Base-by-base conservation (phyloP, 2,113 vertebrate genomes). In the Phaetusa simplex region DNA sequence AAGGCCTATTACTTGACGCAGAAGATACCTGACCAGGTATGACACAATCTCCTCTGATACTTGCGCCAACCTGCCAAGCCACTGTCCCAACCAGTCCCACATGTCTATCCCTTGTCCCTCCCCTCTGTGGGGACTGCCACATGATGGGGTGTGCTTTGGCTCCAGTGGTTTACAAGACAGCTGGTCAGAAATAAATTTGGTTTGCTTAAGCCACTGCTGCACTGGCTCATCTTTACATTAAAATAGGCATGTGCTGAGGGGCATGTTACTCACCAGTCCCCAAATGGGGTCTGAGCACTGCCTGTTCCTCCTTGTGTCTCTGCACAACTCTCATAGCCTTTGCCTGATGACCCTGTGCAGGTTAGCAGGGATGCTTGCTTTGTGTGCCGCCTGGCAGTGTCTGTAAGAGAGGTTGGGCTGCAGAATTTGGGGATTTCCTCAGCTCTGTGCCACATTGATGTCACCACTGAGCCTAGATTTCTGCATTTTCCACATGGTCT, bases 1-100 rank as follows among this genome's bases (percentile, higher is more conserved):
- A 98, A 98, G 73, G 98, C 98, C 11, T 99, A 99, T 97, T 99
- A 99, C 89, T 93, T 99, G 86, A 98, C 98, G 4, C 99, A 98
- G 92, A 98, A 98, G 82, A 95, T 96, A 50, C 97, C 98, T 21
- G 98, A 99, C 77, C 98, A 99, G 98, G 99, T 99, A 98, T 24
- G 42, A 76, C 66, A 72, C 40, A n/a, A 45, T 52, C 49, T 87
- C 30, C 43, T 85, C 62, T 36, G 47, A 47, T 69, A 69, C 12
- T 93, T 50, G 17, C 0, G 3, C 24, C 29, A 38, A 77, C 67
- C n/a, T 92, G 49, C 53, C 42, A 78, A 77, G 55, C 24, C 32
- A 24, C 36, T 69, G 66, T 76, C 70, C 32, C 58, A 79, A 7
- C 30, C 30, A 36, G 58, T 90, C 36, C 34, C 40, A 45, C 30